Evolutionary conservation across 2,797 vertebrate species (phyloP).

Genomic region (Chromis chromis): DNA sequence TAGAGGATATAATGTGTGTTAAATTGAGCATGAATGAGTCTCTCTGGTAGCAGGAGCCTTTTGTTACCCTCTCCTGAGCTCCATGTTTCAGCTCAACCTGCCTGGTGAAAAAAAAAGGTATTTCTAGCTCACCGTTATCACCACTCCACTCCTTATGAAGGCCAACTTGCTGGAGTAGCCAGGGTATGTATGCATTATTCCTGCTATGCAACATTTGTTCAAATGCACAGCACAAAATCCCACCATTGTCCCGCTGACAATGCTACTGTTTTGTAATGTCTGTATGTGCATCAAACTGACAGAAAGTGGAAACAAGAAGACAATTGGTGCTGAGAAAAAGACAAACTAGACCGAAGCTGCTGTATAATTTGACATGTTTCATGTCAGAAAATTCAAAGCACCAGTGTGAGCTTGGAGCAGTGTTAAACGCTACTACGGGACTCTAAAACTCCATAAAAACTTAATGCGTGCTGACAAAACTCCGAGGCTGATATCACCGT

Average conservation of each 20-base stretch:
- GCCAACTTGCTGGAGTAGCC: neutral
- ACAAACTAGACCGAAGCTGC: neutral
- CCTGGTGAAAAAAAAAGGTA: constrained; percentile 25
- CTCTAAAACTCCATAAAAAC: constrained; percentile 20
- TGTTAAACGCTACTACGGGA: constrained; percentile 22
- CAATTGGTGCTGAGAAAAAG: neutral
- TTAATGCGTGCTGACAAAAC: constrained; percentile 9
- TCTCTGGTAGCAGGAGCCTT: constrained; percentile 58
- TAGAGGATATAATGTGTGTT: constrained; percentile 66
- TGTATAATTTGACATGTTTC: constrained; percentile 4
- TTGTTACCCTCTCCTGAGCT: constrained; percentile 42
- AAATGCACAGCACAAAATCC: neutral
- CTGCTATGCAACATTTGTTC: neutral
- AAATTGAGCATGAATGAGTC: constrained; percentile 76
- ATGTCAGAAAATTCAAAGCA: neutral
- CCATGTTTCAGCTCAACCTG: constrained; percentile 33
- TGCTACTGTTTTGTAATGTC: neutral
- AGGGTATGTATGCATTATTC: neutral
- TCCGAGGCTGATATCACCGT: constrained; percentile 26
- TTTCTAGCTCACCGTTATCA: constrained; percentile 24
- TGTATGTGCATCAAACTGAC: constrained; percentile 2
- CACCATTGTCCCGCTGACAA: neutral
- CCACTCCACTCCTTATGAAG: constrained; percentile 18
- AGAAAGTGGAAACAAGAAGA: constrained; percentile 19
- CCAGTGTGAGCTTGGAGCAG: neutral